Percentiles rank a stretch among this genome's conserved stretches.
These are phyloP conservation scores for Xenus cinereus DNA, from an alignment of 2,113 vertebrate species.

Conservation along the genomic window DNA sequence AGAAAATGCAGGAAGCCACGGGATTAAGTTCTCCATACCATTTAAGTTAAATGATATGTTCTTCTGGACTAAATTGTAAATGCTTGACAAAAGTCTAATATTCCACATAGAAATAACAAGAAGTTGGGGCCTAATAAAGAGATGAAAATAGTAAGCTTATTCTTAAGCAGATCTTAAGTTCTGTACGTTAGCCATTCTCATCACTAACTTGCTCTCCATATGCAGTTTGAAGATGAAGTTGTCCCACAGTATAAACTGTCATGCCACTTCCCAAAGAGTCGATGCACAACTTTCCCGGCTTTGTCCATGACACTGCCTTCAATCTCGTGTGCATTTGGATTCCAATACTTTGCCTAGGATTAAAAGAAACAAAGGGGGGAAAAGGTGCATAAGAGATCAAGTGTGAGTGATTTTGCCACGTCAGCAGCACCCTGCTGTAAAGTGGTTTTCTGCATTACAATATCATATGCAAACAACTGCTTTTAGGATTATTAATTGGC, in stretches of 20 bases:
- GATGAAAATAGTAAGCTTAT: neutral
- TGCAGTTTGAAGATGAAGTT: constrained; percentile 83
- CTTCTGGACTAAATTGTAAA: neutral
- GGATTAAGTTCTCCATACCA: neutral
- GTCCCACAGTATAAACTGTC: constrained; percentile 90
- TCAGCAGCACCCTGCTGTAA: neutral
- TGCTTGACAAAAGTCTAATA: neutral
- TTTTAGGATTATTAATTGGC: neutral
- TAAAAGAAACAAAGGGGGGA: neutral
- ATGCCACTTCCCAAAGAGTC: constrained; percentile 95
- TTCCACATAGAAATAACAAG: neutral
- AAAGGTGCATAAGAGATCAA: neutral
- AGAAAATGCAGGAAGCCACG: neutral
- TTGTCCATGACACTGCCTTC: constrained; percentile 87
- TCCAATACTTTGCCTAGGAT: constrained; percentile 93
- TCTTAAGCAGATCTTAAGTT: neutral
- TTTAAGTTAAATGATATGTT: neutral
- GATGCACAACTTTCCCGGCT: constrained; percentile 85
- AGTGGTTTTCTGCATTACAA: neutral
- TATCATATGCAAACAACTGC: neutral
- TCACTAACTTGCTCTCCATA: constrained; percentile 94
- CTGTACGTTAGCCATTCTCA: neutral
- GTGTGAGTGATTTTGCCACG: neutral
- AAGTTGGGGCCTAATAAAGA: neutral
- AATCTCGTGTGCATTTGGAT: constrained; percentile 89